Percentiles rank a stretch among this genome's conserved stretches.
These are phyloP conservation scores for Drosophila mulleri DNA, from an alignment of 2,888 invertebrate species.

Conservation along the genomic window DNA sequence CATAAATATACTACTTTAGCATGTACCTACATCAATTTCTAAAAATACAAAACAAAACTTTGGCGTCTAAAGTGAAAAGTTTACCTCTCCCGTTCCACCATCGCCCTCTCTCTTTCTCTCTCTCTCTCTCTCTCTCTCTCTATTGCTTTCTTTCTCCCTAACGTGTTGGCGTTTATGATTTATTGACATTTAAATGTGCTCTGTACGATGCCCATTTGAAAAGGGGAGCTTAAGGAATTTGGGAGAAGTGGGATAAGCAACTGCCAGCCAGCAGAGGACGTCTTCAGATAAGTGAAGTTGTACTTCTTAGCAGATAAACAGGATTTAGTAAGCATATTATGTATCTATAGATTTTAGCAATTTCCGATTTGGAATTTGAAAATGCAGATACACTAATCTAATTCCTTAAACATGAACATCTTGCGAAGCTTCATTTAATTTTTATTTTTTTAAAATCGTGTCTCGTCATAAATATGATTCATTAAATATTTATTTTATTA, in stretches of 20 bases:
- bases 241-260: background rate
- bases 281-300: background rate
- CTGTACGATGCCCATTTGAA: constrained; percentile 6
- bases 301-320: no score
- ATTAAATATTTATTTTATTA: no score
- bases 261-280: constrained; percentile 6
- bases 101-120: background rate
- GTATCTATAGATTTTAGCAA: background rate
- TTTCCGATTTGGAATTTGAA: background rate
- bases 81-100: background rate
- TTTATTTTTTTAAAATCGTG: no score
- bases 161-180: constrained; percentile 59
- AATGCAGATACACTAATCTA: background rate
- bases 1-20: background rate
- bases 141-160: background rate
- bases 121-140: background rate
- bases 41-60: constrained; percentile 47
- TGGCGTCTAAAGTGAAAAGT: constrained; percentile 45
- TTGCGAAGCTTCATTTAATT: no score
- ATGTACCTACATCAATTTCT: constrained; percentile 38
- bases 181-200: constrained; percentile 73
- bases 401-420: background rate
- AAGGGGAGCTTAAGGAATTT: background rate
- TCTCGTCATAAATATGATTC: no score
- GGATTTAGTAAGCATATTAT: background rate